A percentile compares a stretch with the other conserved stretches of the same genome.
phyloP scores from a whole-genome alignment of 2,888 invertebrate genomes.

The Plebejus argus region DNA sequence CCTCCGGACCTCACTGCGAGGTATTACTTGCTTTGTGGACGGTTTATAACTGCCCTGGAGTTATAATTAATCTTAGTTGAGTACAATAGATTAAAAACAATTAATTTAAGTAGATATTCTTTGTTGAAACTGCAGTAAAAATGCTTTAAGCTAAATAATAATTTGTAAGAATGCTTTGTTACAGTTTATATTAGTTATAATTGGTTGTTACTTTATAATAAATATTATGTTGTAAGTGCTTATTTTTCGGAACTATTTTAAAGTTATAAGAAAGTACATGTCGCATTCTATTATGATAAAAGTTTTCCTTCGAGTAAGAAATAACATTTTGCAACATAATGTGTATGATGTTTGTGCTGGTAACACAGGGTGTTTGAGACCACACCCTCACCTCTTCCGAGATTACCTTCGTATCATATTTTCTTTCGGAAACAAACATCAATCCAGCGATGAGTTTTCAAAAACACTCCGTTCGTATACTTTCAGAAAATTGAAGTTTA shows the following conservation, averaged over 20 bases:
- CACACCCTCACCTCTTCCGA: conserved; percentile 37
- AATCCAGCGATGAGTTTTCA: conserved; percentile 40
- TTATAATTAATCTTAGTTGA: conserved; percentile 9
- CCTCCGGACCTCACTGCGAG: conserved; percentile 13
- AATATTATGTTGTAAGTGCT: no score
- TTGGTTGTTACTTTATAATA: no score
- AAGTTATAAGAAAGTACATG: neutral
- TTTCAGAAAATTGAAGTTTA: conserved; percentile 1
- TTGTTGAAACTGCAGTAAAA: no score
- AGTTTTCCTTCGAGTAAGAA: neutral
- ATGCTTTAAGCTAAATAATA: no score
- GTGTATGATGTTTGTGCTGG: conserved; percentile 12
- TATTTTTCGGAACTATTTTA: no score
- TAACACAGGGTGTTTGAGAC: conserved; percentile 10
- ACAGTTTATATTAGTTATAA: no score
- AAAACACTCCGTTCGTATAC: conserved; percentile 27
- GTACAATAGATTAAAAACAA: neutral
- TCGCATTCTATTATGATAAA: neutral
- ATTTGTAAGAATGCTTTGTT: no score
- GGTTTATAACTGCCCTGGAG: neutral
- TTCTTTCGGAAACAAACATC: conserved; percentile 42
- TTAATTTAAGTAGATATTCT: no score
- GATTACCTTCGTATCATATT: conserved; percentile 45
- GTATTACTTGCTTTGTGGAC: conserved; percentile 16
- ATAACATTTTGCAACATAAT: neutral